Base-by-base conservation (phyloP, 2,113 vertebrate genomes). In the Oreocharis arfaki region DNA sequence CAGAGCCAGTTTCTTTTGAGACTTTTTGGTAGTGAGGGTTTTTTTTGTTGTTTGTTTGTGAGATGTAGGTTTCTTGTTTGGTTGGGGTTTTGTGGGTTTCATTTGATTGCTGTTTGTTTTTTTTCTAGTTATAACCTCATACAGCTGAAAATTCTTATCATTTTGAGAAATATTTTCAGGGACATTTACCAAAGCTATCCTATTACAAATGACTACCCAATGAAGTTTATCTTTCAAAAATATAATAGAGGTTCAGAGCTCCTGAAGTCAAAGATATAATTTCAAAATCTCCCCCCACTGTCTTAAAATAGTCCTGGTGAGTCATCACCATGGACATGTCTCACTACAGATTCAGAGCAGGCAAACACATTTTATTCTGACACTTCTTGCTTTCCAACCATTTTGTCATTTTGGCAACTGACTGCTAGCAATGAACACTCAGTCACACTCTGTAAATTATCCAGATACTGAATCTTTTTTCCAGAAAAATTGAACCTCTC, bases 11-110 rank as follows among this genome's bases (percentile, higher is more conserved):
- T 63, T 59, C 16, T 13, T 41, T 46, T 30, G 17, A 27, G 6
- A 26, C 13, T 28, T 53, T 61, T 75, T 22, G 23, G 12, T 5
- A 1, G 14, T 27, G 7, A n/a, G 0, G 7, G 0, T 8, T 8
- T 17, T n/a, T 32, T n/a, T 17, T 22, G 13, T 28, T 50, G 1
- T 35, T 53, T 33, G 6, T 70, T 53, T 35, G 6, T 65, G 7
- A 2, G 1, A 13, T 26, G 3, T 7, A 4, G 6, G 2, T 4
- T 61, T 56, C 55, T 52, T 53, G 8, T 6, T 78, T 64, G 9
- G 0, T n/a, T 33, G 15, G 2, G 16, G 0, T 11, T 52, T 56
- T 65, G 10, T 28, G 12, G 7, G 8, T 6, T 50, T 60, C 23
- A 3, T 41, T 56, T 33, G 2, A 6, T 24, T 39, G 16, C 17